Conservation (phyloP, 2,113 vertebrate genomes). For the Proteles cristata region DNA sequence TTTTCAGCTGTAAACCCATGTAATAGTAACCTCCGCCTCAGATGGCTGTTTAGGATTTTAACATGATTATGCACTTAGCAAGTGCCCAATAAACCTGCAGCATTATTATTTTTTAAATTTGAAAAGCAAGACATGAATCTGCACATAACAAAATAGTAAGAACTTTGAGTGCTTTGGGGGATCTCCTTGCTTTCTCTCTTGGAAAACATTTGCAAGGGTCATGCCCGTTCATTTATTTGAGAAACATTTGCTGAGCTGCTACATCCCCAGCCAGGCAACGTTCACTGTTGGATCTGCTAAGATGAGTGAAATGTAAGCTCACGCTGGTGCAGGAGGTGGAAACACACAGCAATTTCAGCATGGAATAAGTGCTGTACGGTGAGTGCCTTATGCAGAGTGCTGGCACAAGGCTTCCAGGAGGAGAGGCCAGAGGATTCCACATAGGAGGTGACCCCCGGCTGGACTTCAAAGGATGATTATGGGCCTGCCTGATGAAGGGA, state of each 20-base stretch:
- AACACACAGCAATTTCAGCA: neutral
- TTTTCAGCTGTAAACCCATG: conserved; percentile 12
- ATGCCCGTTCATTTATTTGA: conserved; percentile 40
- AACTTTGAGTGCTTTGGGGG: neutral
- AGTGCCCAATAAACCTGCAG: neutral
- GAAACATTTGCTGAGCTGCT: conserved; percentile 54
- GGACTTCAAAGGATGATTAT: neutral
- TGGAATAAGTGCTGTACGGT: neutral
- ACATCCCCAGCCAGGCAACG: neutral
- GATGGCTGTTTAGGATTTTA: conserved; percentile 27
- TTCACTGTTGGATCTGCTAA: neutral
- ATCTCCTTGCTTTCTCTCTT: conserved; percentile 39
- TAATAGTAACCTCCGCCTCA: neutral
- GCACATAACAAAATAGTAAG: neutral
- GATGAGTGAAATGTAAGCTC: neutral
- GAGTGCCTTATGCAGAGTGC: neutral
- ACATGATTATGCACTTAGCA: neutral
- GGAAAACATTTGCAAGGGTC: conserved; percentile 36
- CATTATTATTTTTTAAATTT: conserved; percentile 52
- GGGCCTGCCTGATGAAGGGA: neutral
- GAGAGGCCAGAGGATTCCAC: neutral
- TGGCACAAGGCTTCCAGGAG: neutral
- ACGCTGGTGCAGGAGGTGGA: neutral
- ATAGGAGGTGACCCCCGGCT: neutral
- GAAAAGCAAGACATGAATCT: conserved; percentile 14